Base-by-base conservation (phyloP, 2,888 invertebrate genomes). In the Cheilosia impressa region DNA sequence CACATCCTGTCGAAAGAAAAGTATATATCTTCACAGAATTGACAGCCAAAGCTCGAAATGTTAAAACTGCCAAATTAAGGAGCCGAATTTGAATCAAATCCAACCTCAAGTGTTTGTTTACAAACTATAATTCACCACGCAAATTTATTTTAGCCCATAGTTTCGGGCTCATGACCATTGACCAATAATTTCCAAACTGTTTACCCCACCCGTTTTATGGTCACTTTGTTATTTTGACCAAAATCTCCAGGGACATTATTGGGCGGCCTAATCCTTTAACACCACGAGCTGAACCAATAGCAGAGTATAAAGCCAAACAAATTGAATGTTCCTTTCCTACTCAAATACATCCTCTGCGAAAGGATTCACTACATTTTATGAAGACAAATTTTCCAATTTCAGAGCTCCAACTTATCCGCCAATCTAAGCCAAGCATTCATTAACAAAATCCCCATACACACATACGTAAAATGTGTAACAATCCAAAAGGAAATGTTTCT, bases 361-460 rank as follows among this genome's bases (percentile, higher is more conserved):
- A 66, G 68, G 75, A 73, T 80, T 80, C 62, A 50, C 53, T 31
- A 79, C 52, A 77, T 77, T 76, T 60, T 47, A 75, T 68, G 43
- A 66, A 80, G 66, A 80, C 60, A 57, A 73, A 80, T 73, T 80
- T 65, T 19, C 72, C 65, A 79, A 72, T 71, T 73, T 63, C 71
- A 52, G 57, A 31, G 63, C 57, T 71, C 63, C 57, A 60, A 60
- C 66, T 53, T 65, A 76, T 77, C 58, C 47, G 38, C 58, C 60
- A 43, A 27, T 38, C 27, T 71, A 77, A 77, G 65, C 77, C 58
- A 38, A 58, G 27, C 82, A 77, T 77, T 45, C 65, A 71, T 82
- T 77, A 60, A 65, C 38, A 24, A 69, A 76, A 76, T 71, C 77
- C 77, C 65, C 38, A 31, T 19, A 9, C 43, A 31, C 43, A 68